Conservation (phyloP, 2,797 vertebrate species). For the Bryconaethiops microstoma region DNA sequence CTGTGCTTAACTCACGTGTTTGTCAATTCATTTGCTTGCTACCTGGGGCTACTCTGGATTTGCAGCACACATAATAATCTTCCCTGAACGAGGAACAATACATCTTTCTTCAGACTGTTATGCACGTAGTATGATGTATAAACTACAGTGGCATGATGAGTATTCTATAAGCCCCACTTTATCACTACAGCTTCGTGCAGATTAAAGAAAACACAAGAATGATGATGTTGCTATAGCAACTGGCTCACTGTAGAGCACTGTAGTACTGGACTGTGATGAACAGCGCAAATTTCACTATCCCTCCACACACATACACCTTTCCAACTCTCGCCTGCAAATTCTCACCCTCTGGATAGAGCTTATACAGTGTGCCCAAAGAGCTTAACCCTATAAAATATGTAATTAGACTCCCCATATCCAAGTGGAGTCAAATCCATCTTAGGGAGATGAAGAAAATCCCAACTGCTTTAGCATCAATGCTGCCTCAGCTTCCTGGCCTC, state of each 20-base stretch:
- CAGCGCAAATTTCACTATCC: constrained; percentile 70
- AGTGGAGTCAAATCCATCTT: constrained; percentile 69
- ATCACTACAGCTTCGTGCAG: constrained; percentile 78
- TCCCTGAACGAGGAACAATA: constrained; percentile 18
- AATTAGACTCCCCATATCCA: constrained; percentile 64
- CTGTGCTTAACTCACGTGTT: neutral
- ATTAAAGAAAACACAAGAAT: constrained; percentile 77
- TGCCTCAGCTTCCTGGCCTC: constrained; percentile 58
- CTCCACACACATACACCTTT: constrained; percentile 59
- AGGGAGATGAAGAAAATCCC: constrained; percentile 64
- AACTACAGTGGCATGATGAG: constrained; percentile 69
- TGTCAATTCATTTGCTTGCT: neutral
- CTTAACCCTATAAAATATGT: constrained; percentile 60
- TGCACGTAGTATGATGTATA: constrained; percentile 62
- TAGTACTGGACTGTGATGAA: constrained; percentile 70
- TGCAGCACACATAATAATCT: constrained; percentile 1
- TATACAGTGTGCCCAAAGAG: constrained; percentile 56
- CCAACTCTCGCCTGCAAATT: constrained; percentile 54
- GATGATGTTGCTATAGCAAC: constrained; percentile 85
- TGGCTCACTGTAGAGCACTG: constrained; percentile 64
- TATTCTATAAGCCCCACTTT: constrained; percentile 73
- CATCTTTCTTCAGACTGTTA: constrained; percentile 6
- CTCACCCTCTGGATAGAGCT: constrained; percentile 47
- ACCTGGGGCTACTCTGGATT: neutral
- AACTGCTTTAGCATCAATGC: constrained; percentile 67